These are phyloP conservation scores for Triplophysa yarkandensis DNA, from an alignment of 2,797 vertebrate species.

Conservation along the genomic window DNA sequence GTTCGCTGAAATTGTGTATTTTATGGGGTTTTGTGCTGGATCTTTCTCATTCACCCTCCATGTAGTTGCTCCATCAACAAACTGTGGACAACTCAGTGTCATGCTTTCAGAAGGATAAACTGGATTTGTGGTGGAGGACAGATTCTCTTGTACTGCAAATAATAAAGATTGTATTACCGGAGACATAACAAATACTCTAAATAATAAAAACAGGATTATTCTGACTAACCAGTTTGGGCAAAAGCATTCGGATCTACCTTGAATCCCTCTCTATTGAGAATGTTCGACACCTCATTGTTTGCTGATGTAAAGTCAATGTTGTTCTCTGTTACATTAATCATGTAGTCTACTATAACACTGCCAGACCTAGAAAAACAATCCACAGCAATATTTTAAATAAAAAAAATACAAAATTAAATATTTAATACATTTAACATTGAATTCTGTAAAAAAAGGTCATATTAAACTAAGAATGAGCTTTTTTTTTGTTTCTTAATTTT, in stretches of 20 bases:
- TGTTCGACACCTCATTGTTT: conserved; percentile 55
- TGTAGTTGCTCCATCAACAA: neutral
- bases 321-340: conserved; percentile 59
- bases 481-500: neutral
- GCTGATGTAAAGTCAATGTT: conserved; percentile 49
- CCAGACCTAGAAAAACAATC: conserved; percentile 71
- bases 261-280: conserved; percentile 25
- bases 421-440: too few relatives aligned
- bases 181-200: too few relatives aligned
- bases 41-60: conserved; percentile 61
- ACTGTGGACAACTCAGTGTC: conserved; percentile 50
- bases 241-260: conserved; percentile 33
- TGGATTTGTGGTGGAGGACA: neutral
- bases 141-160: conserved; percentile 26
- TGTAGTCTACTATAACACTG: conserved; percentile 72
- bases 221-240: neutral
- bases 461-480: too few relatives aligned
- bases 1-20: neutral
- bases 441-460: too few relatives aligned
- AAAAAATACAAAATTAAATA: neutral
- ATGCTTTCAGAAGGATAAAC: conserved; percentile 56
- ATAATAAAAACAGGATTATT: too few relatives aligned
- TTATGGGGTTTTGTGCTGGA: neutral
- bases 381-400: neutral
- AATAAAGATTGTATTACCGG: too few relatives aligned